Evolutionary conservation across 2,888 invertebrate genomes (phyloP), one percentile per base, ranked within the genome.

Genomic region (Drosophila pegasa): DNA sequence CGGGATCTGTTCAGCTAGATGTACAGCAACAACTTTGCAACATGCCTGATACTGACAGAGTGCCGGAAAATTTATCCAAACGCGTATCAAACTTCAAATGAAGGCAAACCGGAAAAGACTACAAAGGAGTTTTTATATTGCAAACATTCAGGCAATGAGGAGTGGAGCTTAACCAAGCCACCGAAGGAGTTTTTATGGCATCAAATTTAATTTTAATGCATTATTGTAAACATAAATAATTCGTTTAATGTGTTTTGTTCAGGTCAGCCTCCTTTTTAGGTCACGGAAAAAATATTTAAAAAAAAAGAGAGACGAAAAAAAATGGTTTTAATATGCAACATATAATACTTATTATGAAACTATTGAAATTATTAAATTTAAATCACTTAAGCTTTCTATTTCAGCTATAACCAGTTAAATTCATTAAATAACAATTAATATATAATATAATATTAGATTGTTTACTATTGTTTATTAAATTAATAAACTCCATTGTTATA

Each of bases 1-100:
- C 56, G 35, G 20, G 12, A 45, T 27, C 33, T 20, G 22, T 5
- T 31, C 27, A 20, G 33, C 52, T 29, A 2, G 20, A 43, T 33
- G 25, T 35, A 37, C 33, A 71, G 25, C 52, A 45, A 27, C 10
- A 22, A 12, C 7, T 9, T 43, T 29, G 35, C 45, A 16, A 10
- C 38, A 45, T 16, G 20, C 29, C 35, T 16, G 27, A 18, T 12
- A 29, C 14, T 29, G 37, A 33, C 18, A 14, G 37, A 48, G 3
- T 7, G 4, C 22, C n/a, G 20, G 29, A 2, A 10, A 29, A 10
- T 10, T 9, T 16, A 25, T 37, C 37, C 38, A 12, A 20, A 25
- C 5, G 43, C n/a, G n/a, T 25, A 5, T n/a, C 25, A 40, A 27
- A 12, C 41, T 8, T 14, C 1, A 18, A 29, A 27, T 45, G 16